Evolutionary conservation across 1,140 invertebrate species (phyloP), one percentile per base, ranked within the genome.

Genomic region (Pogonus chalceus): DNA sequence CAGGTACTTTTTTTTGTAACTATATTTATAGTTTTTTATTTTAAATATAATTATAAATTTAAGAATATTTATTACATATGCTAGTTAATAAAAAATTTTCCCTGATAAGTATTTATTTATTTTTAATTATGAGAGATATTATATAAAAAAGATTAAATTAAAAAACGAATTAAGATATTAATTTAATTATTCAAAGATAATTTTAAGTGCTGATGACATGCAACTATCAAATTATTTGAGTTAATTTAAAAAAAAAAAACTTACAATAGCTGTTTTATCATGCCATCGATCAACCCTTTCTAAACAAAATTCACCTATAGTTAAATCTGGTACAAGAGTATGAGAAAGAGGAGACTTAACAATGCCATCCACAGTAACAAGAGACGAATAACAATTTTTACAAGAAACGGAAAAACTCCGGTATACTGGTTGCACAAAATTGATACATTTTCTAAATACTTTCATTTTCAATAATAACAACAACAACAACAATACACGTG

Each of bases 291-390:
- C 76, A 12, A 82, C 58, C 60, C 80, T 74, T 18, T 75, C 65
- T 81, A 81, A 85, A 1, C 85, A 64, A 56, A 76, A 82, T 46
- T 85, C 79, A 18, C 75, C 69, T 10, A 85, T 4, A 18, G 3
- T 43, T 18, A 43, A 43, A 43, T 43, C 18, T 18, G 37, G 37
- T 4, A 43, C 9, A 4, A 4, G 9, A 10, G 18, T 3, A 18
- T 9, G 9, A 4, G 37, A 18, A 12, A 43, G 9, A 12, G 9
- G 9, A 4, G 37, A 43, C 18, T 43, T 43, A 12, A 43, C 37
- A 43, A 43, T 43, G 18, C 18, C 18, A 12, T 43, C 18, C 37
- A 10, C 37, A 10, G 9, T 43, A n/a, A n/a, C n/a, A n/a, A n/a
- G n/a, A n/a, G n/a, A n/a, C n/a, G n/a, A n/a, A n/a, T n/a, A n/a